These are phyloP conservation scores for Nomada flava DNA, from an alignment of 2,888 invertebrate species.

Conservation along the genomic window DNA sequence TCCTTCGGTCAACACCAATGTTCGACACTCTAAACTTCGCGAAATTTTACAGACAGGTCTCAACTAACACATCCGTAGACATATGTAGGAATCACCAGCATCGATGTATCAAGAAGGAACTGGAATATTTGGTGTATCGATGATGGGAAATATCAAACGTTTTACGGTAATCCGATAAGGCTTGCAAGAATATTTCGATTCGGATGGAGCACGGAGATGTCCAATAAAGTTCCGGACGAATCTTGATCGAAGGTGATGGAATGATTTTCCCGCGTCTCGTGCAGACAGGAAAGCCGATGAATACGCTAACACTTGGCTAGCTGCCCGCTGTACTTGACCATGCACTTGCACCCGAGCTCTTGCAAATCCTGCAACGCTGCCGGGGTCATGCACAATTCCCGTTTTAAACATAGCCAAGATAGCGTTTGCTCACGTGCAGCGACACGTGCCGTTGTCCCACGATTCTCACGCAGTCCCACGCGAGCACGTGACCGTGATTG, in stretches of 20 bases:
- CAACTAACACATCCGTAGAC: background rate
- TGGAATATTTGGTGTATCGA: background rate
- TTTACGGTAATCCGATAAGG: background rate
- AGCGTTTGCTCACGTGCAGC: slow-evolving; percentile 13
- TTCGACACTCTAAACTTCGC: background rate
- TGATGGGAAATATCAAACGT: slow-evolving; percentile 12
- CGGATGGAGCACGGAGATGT: background rate
- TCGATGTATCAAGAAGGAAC: background rate
- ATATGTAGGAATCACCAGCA: background rate
- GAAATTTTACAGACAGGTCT: too few relatives aligned
- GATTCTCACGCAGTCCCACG: background rate
- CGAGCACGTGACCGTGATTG: slow-evolving; percentile 6
- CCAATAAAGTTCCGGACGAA: background rate
- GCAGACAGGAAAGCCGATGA: slow-evolving; percentile 19
- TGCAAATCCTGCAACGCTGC: slow-evolving; percentile 40
- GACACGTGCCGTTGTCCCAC: slow-evolving; percentile 24
- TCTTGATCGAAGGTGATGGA: background rate
- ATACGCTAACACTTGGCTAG: slow-evolving; percentile 68
- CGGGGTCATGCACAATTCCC: slow-evolving; percentile 67
- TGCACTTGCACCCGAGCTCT: slow-evolving; percentile 74
- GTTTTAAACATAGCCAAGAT: slow-evolving; percentile 40
- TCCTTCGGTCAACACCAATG: background rate
- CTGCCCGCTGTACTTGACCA: slow-evolving; percentile 77
- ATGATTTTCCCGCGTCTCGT: slow-evolving; percentile 5
- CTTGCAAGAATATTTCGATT: background rate